Evolutionary conservation across 2,797 vertebrate species (phyloP), one percentile per base, ranked within the genome.

Genomic region (Periparus ater): DNA sequence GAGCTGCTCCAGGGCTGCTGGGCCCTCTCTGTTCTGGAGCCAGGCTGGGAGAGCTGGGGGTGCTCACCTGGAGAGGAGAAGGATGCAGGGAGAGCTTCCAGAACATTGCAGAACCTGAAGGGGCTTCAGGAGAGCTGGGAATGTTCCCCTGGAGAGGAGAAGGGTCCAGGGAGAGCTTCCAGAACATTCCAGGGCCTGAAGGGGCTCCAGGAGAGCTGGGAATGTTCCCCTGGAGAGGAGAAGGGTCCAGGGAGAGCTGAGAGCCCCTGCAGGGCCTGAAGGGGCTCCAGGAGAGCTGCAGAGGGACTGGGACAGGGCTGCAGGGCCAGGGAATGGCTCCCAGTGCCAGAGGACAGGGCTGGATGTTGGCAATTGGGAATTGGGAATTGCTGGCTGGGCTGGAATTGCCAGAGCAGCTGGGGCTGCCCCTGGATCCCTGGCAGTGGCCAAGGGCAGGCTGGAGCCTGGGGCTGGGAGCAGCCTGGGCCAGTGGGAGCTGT

Each of bases 151-250:
- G 74, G 34, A 26, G 6, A 34, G 0, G 42, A 0, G 34, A 34
- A 34, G 15, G 42, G 0, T 50, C 6, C 36, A 65, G 60, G 51
- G 51, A 65, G 30, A 45, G 22, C 55, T 71, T n/a, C n/a, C n/a
- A n/a, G n/a, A n/a, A n/a, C n/a, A n/a, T n/a, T 2, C 1, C 68
- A 47, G 48, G 15, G 40, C 80, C 58, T 18, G 0, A 7, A 84
- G 60, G 30, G 25, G 51, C 70, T 84, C 36, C 51, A 50, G 70
- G 30, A 50, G 81, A 65, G 70, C 70, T 84, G 70, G 40, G 16
- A 16, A 42, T 13, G 40, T 1, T 30, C 48, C 0, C 2, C 48
- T 55, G 74, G 34, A 26, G 6, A 34, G 0, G 42, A 0, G 34
- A 34, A 34, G 15, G 42, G 0, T 50, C 6, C 36, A 65, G 60